Percentiles rank a stretch among this genome's conserved stretches.
These are phyloP conservation scores for Typhlichthys eigenmanni DNA, from an alignment of 2,797 vertebrate species.

Conservation along the genomic window DNA sequence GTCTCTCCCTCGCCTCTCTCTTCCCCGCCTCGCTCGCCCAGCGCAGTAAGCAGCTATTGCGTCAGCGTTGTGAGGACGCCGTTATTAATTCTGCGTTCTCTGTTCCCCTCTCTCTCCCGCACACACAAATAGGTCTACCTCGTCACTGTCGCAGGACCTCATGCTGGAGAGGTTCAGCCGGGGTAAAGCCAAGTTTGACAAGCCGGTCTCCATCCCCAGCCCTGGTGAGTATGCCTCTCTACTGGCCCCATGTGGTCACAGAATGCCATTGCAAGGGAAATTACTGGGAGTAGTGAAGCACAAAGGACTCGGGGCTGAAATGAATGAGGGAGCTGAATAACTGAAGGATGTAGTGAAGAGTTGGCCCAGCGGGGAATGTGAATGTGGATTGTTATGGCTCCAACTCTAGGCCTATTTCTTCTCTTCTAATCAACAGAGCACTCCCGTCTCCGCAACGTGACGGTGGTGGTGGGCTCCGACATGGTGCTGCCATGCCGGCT, in stretches of 20 bases:
- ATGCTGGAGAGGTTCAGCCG: conserved; percentile 79
- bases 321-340: conserved; percentile 38
- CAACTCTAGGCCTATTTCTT: background rate
- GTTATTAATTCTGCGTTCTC: conserved; percentile 15
- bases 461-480: conserved; percentile 88
- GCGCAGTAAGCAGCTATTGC: too few relatives aligned
- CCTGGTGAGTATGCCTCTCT: conserved; percentile 72
- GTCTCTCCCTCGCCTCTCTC: background rate
- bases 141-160: conserved; percentile 81
- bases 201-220: conserved; percentile 78
- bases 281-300: background rate
- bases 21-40: background rate
- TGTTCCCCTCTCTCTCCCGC: conserved; percentile 5
- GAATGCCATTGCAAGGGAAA: conserved; percentile 24
- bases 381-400: background rate
- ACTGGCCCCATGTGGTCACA: conserved; percentile 51
- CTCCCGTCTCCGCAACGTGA: conserved; percentile 82
- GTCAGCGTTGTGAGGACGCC: background rate
- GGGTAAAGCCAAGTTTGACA: conserved; percentile 79
- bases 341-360: too few relatives aligned
- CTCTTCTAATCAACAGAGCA: conserved; percentile 65
- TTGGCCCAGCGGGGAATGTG: too few relatives aligned
- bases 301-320: conserved; percentile 6
- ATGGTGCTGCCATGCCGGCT: conserved; percentile 90
- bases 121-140: conserved; percentile 66